phyloP scores from a whole-genome alignment of 1,140 invertebrate species.

The Apis laboriosa region DNA sequence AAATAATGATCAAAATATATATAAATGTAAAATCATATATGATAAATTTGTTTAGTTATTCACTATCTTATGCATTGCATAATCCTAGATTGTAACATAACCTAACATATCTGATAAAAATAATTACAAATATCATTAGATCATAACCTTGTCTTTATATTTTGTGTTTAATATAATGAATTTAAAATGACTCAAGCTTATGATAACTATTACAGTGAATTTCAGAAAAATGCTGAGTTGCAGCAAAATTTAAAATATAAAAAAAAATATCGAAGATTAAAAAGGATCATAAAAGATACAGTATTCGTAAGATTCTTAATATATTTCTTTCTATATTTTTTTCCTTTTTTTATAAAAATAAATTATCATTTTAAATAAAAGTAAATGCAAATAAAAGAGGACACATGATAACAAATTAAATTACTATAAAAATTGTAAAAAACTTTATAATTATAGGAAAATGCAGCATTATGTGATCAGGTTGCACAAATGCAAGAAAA shows the following conservation, averaged over 20 bases:
- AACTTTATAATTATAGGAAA: conserved; percentile 83
- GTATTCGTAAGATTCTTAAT: conserved; percentile 80
- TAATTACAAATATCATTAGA: conserved; percentile 6
- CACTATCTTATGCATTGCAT: background rate
- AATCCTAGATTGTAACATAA: background rate
- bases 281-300: conserved; percentile 80
- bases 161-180: conserved; percentile 25
- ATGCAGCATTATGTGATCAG: conserved; percentile 91
- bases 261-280: conserved; percentile 81
- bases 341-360: background rate
- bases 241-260: conserved; percentile 81
- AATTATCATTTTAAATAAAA: background rate
- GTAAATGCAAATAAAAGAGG: conserved; percentile 29
- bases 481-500: conserved; percentile 89
- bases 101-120: background rate
- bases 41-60: background rate
- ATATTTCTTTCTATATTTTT: background rate
- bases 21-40: no score
- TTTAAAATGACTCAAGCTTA: conserved; percentile 70
- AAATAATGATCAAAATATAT: no score
- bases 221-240: conserved; percentile 72
- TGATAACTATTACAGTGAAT: conserved; percentile 74
- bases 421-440: background rate
- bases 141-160: conserved; percentile 9
- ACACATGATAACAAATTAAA: background rate